These are phyloP conservation scores for Onychomys torridus DNA, from an alignment of 2,797 vertebrate species.

Conservation along the genomic window DNA sequence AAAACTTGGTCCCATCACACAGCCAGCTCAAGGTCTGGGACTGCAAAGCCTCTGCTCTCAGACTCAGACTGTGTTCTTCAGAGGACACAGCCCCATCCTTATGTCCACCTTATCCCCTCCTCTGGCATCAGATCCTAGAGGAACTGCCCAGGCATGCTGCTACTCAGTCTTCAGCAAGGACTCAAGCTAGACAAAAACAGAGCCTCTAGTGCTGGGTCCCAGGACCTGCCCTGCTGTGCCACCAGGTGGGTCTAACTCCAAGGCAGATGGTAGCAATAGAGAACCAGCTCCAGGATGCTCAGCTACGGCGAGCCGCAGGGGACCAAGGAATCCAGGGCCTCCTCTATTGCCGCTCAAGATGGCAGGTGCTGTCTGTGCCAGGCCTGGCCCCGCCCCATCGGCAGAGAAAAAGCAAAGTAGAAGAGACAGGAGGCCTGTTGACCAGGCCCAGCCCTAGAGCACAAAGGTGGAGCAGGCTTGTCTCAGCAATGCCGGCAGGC, in stretches of 20 bases:
- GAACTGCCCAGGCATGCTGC: rapidly evolving
- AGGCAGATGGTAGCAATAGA: neutral
- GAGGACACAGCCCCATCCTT: neutral
- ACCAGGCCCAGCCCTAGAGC: neutral
- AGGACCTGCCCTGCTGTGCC: too few relatives aligned
- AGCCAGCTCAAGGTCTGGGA: neutral
- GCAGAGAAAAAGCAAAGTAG: neutral
- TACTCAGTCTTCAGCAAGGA: too few relatives aligned
- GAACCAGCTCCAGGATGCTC: neutral
- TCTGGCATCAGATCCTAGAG: neutral
- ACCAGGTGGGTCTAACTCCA: neutral
- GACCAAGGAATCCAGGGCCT: neutral
- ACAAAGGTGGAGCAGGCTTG: neutral
- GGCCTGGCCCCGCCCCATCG: neutral
- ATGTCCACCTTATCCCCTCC: neutral
- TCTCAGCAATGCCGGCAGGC: too few relatives aligned
- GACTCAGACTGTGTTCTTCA: neutral
- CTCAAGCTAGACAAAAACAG: neutral
- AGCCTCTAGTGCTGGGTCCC: neutral
- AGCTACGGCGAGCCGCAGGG: neutral
- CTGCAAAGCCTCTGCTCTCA: neutral
- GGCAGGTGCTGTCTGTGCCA: neutral
- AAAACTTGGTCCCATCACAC: neutral
- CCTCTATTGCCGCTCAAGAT: neutral
- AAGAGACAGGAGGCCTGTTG: neutral